Percentiles rank a stretch among this genome's conserved stretches.
Conservation (phyloP, 2,888 invertebrate genomes). For the Bhutanitis thaidina region DNA sequence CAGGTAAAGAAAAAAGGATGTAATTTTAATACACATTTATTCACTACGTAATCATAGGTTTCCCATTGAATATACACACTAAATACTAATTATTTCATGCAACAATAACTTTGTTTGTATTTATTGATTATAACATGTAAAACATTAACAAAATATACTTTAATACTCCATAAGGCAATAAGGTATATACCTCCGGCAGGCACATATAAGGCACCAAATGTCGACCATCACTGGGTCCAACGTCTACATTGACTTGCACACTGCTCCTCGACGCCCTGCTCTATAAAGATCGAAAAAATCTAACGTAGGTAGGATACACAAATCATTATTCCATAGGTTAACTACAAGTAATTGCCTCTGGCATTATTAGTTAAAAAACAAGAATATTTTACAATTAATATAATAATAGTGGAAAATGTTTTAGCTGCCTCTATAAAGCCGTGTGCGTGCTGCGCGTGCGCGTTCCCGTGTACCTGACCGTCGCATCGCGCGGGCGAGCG, state of each 20-base stretch:
- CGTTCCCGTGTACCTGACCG: too few species aligned
- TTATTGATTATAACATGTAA: constrained; percentile 23
- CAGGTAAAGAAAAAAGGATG: constrained; percentile 8
- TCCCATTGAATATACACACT: constrained; percentile 8
- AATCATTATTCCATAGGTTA: too few species aligned
- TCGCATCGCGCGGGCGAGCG: too few species aligned
- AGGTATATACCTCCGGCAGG: constrained; percentile 9
- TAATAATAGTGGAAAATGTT: constrained; percentile 10
- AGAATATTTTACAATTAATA: neutral
- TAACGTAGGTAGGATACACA: neutral
- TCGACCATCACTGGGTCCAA: constrained; percentile 3
- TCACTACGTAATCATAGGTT: constrained; percentile 29
- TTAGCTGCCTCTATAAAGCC: constrained; percentile 13
- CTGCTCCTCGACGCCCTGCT: too few species aligned
- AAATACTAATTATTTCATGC: constrained; percentile 9
- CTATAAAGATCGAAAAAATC: too few species aligned
- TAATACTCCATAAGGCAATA: constrained; percentile 49
- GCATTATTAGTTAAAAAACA: constrained; percentile 1
- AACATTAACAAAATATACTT: constrained; percentile 34
- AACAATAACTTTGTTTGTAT: constrained; percentile 26
- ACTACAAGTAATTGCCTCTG: constrained; percentile 1
- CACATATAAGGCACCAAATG: constrained; percentile 14
- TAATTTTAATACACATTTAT: constrained; percentile 46
- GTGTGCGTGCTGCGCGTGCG: too few species aligned
- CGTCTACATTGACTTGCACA: neutral